phyloP scores from a whole-genome alignment of 2,888 invertebrate species.

The Drosophila anomelani region DNA sequence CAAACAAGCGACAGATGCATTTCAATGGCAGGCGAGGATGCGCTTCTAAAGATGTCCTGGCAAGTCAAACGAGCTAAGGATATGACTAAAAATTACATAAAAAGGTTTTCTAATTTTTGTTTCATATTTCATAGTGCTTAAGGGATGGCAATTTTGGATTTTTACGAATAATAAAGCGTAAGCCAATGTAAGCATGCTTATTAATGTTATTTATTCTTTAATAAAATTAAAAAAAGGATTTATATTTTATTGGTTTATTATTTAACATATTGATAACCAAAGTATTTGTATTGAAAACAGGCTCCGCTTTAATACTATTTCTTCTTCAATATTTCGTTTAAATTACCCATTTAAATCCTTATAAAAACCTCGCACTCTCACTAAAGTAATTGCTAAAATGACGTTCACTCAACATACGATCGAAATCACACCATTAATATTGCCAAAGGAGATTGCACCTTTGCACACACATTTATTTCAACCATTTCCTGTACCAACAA shows the following conservation, averaged over 20 bases:
- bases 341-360: not conserved
- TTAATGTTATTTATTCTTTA: too few species aligned
- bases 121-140: not conserved
- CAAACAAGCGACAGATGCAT: constrained; percentile 42
- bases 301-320: not conserved
- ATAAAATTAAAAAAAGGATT: too few species aligned
- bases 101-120: not conserved
- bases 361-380: too few species aligned
- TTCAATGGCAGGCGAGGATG: constrained; percentile 10
- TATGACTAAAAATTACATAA: not conserved
- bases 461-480: constrained; percentile 1
- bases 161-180: too few species aligned
- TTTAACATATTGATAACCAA: too few species aligned
- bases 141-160: too few species aligned
- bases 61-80: not conserved
- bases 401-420: not conserved
- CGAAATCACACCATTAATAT: constrained; percentile 23
- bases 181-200: too few species aligned
- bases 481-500: not conserved
- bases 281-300: too few species aligned
- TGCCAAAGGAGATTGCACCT: constrained; percentile 17
- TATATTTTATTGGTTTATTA: too few species aligned
- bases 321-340: not conserved
- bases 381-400: constrained; percentile 8
- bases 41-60: constrained; percentile 14